Conservation (phyloP, 2,113 vertebrate species). For the Raphicerus campestris region DNA sequence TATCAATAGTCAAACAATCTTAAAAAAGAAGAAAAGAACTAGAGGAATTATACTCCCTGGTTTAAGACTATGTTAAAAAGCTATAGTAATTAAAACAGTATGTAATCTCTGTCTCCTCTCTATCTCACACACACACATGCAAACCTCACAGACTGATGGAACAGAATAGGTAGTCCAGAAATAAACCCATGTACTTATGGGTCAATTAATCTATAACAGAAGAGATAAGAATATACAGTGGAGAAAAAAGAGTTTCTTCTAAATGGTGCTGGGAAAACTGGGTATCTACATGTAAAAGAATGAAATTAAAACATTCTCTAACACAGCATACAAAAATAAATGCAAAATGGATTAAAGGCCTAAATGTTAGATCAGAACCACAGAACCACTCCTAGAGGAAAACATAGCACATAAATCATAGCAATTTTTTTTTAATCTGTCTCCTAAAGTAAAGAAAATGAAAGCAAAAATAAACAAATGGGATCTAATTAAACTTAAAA, state of each 20-base stretch:
- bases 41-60: not conserved
- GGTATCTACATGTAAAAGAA: not conserved
- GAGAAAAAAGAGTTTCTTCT: not conserved
- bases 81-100: not conserved
- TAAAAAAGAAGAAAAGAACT: not conserved
- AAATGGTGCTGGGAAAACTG: not conserved
- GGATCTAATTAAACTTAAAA: not conserved
- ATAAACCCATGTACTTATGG: not conserved
- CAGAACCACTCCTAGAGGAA: not conserved
- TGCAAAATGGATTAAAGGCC: not conserved
- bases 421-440: not conserved
- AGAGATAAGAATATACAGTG: not conserved
- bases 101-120: not conserved
- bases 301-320: not conserved
- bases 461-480: not conserved
- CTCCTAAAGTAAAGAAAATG: not conserved
- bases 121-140: not conserved
- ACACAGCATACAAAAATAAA: not conserved
- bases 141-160: not conserved
- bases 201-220: not conserved
- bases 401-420: not conserved
- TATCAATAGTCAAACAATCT: not conserved
- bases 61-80: not conserved
- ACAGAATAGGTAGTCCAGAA: not conserved
- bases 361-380: not conserved